A percentile compares a stretch with the other conserved stretches of the same genome.
Evolutionary conservation across 2,888 invertebrate species (phyloP).

Genomic region (Hemistola chrysoprasaria): DNA sequence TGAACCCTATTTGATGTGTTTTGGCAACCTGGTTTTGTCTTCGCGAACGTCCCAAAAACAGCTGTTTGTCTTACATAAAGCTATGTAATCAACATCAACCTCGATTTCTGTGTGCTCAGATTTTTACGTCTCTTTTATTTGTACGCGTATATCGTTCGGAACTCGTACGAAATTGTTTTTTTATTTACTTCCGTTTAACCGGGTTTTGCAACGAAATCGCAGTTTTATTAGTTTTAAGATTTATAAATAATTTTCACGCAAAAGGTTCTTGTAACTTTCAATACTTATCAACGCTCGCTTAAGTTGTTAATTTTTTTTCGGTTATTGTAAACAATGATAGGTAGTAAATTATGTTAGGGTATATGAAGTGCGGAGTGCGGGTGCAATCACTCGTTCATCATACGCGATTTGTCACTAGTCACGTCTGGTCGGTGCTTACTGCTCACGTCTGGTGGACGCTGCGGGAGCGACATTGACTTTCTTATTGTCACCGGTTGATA

Average conservation of each 20-base stretch:
- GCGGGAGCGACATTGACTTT: slow-evolving; percentile 76
- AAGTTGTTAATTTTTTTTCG: slow-evolving; percentile 17
- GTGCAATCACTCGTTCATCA: slow-evolving; percentile 32
- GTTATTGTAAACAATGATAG: slow-evolving; percentile 13
- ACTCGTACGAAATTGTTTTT: slow-evolving; percentile 24
- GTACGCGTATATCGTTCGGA: slow-evolving; percentile 8
- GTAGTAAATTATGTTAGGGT: slow-evolving; percentile 26
- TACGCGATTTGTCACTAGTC: slow-evolving; percentile 47
- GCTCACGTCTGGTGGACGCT: slow-evolving; percentile 46
- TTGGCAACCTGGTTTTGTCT: slow-evolving; percentile 42
- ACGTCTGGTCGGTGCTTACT: slow-evolving; percentile 16
- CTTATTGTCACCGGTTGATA: slow-evolving; percentile 65
- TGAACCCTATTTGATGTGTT: slow-evolving; percentile 48
- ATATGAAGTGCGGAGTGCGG: slow-evolving; percentile 25
- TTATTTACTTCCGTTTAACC: slow-evolving; percentile 20
- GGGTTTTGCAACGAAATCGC: slow-evolving; percentile 15
- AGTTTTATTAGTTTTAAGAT: slow-evolving; percentile 3
- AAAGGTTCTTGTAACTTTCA: slow-evolving; percentile 21
- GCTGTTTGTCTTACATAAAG: slow-evolving; percentile 26
- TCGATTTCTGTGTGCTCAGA: slow-evolving; percentile 25
- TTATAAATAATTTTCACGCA: no score
- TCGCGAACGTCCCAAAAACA: slow-evolving; percentile 16
- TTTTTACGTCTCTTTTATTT: slow-evolving; percentile 26
- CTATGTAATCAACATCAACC: slow-evolving; percentile 33
- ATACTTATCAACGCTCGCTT: slow-evolving; percentile 14